Conservation (phyloP, 2,797 vertebrate genomes). For the Phylloscopus collybita region DNA sequence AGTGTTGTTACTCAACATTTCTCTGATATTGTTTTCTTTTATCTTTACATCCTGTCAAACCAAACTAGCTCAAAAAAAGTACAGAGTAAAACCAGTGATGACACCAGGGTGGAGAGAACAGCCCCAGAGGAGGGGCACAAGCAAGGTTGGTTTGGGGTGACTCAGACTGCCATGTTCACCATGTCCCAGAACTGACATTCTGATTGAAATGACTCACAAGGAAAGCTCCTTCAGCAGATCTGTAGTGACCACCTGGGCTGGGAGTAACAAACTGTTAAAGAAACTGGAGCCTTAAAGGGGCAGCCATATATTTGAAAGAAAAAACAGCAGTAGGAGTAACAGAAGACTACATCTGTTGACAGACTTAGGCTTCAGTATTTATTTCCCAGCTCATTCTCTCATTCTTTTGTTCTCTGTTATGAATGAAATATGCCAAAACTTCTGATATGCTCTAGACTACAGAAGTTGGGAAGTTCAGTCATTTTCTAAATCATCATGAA, state of each 20-base stretch:
- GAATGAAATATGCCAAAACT: background rate
- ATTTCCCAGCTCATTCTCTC: background rate
- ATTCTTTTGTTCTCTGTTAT: background rate
- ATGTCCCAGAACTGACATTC: background rate
- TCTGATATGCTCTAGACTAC: background rate
- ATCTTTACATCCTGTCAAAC: background rate
- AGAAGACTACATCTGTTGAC: background rate
- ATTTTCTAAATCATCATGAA: background rate
- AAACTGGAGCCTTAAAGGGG: background rate
- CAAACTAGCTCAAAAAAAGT: background rate
- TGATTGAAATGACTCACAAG: background rate
- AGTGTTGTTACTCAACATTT: background rate
- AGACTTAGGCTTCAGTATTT: background rate
- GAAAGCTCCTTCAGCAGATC: background rate
- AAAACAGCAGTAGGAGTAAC: background rate
- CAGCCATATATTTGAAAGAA: background rate
- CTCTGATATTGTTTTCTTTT: rapidly evolving
- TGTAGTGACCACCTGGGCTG: background rate
- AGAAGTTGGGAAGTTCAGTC: background rate
- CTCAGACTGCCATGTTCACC: background rate
- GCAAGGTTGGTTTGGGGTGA: background rate
- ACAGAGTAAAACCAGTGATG: background rate
- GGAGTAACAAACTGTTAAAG: background rate
- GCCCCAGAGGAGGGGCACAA: background rate
- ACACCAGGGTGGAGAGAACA: background rate